These are phyloP conservation scores for Brachionus koreanus DNA, from an alignment of 1,140 invertebrate genomes.

Conservation along the genomic window DNA sequence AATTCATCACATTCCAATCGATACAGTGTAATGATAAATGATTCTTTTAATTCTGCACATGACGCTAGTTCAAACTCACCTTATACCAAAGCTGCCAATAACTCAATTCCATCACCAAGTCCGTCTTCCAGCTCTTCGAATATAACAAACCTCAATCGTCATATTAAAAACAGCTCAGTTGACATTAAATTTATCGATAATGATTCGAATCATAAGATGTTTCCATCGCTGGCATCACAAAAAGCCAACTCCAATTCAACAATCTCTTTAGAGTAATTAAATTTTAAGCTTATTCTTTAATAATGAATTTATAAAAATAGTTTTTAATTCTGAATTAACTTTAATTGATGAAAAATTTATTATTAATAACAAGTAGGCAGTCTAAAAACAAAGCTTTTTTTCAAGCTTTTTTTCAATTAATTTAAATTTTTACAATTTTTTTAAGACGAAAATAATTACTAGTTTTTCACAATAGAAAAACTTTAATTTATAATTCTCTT, in stretches of 20 bases:
- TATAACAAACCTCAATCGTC: background rate
- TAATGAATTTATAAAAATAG: too few relatives aligned
- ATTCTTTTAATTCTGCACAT: background rate
- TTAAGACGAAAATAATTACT: too few relatives aligned
- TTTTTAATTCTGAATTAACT: too few relatives aligned
- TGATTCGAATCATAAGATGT: background rate
- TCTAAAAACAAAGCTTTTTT: too few relatives aligned
- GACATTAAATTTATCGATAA: background rate
- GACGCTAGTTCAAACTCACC: background rate
- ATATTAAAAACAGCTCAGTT: constrained; percentile 38
- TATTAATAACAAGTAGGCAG: too few relatives aligned
- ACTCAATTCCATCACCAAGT: background rate
- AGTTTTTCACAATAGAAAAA: too few relatives aligned
- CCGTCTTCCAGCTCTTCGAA: background rate
- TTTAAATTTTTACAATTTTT: too few relatives aligned
- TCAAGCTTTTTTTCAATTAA: too few relatives aligned
- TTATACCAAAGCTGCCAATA: background rate
- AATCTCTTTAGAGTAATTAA: background rate
- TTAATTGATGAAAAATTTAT: too few relatives aligned
- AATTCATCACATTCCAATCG: constrained; percentile 10
- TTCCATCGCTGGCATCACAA: constrained; percentile 9
- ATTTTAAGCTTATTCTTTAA: background rate
- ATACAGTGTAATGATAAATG: constrained; percentile 22
- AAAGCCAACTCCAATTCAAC: constrained; percentile 26
- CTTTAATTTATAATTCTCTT: too few relatives aligned